Evolutionary conservation across 53 echinoderm and acorn worm species (phyloP).

Genomic region (Henricia sp.): DNA sequence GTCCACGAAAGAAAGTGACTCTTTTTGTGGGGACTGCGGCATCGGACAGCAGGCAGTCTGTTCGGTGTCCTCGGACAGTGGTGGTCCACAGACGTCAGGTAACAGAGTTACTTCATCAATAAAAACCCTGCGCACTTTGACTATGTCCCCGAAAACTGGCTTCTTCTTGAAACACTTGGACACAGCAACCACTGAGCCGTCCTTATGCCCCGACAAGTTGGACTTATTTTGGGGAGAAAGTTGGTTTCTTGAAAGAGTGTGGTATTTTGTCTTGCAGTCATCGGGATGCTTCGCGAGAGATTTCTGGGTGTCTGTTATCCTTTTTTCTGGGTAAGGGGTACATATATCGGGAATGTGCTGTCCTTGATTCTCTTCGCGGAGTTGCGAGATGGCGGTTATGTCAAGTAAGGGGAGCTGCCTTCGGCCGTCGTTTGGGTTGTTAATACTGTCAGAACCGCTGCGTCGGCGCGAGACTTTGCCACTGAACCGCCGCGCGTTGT

Average conservation of each 20-base stretch:
- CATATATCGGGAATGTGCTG: background rate
- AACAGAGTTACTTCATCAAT: slow-evolving; percentile 38
- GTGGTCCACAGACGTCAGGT: background rate
- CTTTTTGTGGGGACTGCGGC: background rate
- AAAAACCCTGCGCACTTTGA: slow-evolving; percentile 37
- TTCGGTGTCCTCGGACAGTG: background rate
- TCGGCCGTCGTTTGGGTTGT: background rate
- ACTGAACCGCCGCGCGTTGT: slow-evolving; percentile 41
- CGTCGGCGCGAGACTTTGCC: slow-evolving; percentile 34
- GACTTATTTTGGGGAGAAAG: background rate
- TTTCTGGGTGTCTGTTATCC: background rate
- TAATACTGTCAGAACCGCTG: slow-evolving; percentile 16
- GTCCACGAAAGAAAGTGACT: background rate
- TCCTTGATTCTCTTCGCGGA: slow-evolving; percentile 15
- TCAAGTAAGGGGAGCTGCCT: slow-evolving; percentile 40
- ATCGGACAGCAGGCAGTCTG: no score
- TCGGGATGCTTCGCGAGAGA: background rate
- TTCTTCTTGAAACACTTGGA: slow-evolving; percentile 36
- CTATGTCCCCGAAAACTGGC: slow-evolving; percentile 17
- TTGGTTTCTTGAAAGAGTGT: background rate
- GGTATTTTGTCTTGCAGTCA: background rate
- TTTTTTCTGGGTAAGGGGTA: background rate
- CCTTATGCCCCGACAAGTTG: background rate
- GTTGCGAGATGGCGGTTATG: slow-evolving; percentile 16
- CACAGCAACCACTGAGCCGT: slow-evolving; percentile 27